Evolutionary conservation across 2,888 invertebrate species (phyloP), one percentile per base, ranked within the genome.

Genomic region (Andrena minutula): DNA sequence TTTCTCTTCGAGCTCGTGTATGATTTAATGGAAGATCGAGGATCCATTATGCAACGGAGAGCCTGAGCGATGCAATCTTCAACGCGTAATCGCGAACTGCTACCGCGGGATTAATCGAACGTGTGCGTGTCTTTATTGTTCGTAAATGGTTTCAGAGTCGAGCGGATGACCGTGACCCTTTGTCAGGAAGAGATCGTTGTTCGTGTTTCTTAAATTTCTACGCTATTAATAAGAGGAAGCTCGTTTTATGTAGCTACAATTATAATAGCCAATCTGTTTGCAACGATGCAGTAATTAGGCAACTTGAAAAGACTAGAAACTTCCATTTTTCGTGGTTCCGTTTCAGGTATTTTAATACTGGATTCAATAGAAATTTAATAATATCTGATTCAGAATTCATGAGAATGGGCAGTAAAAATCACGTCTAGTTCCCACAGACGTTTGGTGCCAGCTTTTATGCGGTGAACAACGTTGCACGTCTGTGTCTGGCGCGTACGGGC

Each of bases 11-110:
- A 58, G 35, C 10, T 20, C 26, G 60, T 32, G 53, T 71, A 75
- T 41, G 75, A 81, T 81, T 82, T 82, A 81, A 82, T 82, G 81
- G 82, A 81, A 65, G 82, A 81, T 71, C 79, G 16, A 20, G 65
- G 35, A 63, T 56, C 65, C 61, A 66, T 82, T 82, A 81, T 71
- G 82, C 82, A 82, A 82, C 70, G 20, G 60, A 47, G 7, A 80
- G 70, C 60, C 58, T 60, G 28, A 7, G n/a, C 69, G 82, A 82
- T 82, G 70, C 70, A 70, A 82, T 82, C 82, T 82, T 75, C 70
- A 56, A 71, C 75, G 56, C 75, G 82, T 82, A 81, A 82, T 81
- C 82, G 49, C 26, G 53, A 75, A 87, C 76, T 79, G 83, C 73
- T 76, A 76, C 75, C 47, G 64, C 68, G n/a, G 68, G 69, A 69